These are phyloP conservation scores for Drosophila sordidapex DNA, from an alignment of 2,888 invertebrate species.

Conservation along the genomic window DNA sequence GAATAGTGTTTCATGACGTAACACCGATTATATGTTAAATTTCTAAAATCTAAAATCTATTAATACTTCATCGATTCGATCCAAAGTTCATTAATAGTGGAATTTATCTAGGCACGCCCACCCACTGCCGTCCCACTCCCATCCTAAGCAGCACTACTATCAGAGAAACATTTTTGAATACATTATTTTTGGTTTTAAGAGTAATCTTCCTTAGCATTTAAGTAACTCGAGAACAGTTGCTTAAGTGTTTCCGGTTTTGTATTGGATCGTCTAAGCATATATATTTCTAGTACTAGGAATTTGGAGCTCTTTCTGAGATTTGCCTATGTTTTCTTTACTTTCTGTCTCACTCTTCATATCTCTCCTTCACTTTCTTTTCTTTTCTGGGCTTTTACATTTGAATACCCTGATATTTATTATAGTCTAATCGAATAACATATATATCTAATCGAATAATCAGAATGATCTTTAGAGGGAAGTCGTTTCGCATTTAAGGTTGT, in stretches of 20 bases:
- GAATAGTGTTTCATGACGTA: too few species aligned
- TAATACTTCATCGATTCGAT: neutral
- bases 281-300: too few species aligned
- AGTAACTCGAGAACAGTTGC: neutral
- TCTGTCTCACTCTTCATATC: neutral
- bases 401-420: neutral
- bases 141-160: too few species aligned
- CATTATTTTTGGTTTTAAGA: neutral
- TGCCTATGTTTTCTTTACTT: neutral
- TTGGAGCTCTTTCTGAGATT: neutral
- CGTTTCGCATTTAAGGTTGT: neutral
- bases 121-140: too few species aligned
- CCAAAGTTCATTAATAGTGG: neutral
- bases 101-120: too few species aligned
- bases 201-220: neutral
- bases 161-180: too few species aligned
- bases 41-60: neutral
- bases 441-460: neutral
- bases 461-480: neutral
- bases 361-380: neutral
- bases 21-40: too few species aligned
- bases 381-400: neutral
- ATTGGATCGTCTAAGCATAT: neutral
- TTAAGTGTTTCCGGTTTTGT: neutral
- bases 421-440: neutral